Percentiles rank a stretch among this genome's conserved stretches.
phyloP scores from a whole-genome alignment of 2,888 invertebrate species.

The Ptychoptera contaminata region DNA sequence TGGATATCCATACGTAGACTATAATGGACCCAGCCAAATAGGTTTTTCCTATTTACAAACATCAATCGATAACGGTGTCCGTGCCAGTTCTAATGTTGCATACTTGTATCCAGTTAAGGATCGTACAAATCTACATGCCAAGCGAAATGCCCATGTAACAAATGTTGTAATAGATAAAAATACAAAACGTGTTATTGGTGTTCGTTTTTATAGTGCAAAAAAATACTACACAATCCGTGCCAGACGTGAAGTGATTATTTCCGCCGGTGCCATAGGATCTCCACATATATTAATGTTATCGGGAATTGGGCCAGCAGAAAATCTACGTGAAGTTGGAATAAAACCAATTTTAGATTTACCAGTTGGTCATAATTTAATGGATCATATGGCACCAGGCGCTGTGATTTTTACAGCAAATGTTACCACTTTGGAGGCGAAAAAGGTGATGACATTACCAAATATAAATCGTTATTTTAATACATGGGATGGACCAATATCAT shows the following conservation, averaged over 20 bases:
- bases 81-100: conserved; percentile 42
- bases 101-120: conserved; percentile 37
- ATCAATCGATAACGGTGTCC: conserved; percentile 40
- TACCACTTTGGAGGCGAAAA: conserved; percentile 16
- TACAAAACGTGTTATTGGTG: conserved; percentile 36
- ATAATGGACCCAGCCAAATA: conserved; percentile 43
- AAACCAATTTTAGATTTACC: conserved; percentile 40
- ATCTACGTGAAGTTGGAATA: conserved; percentile 37
- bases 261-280: conserved; percentile 62
- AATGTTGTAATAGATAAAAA: conserved; percentile 36
- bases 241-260: conserved; percentile 51
- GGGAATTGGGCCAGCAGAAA: conserved; percentile 47
- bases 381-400: conserved; percentile 48
- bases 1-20: conserved; percentile 48
- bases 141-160: conserved; percentile 37
- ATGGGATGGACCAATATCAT: conserved; percentile 28
- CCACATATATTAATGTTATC: conserved; percentile 72
- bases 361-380: conserved; percentile 47
- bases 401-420: conserved; percentile 44
- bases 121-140: conserved; percentile 40
- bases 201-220: conserved; percentile 35
- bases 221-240: conserved; percentile 34
- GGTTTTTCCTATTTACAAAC: conserved; percentile 48
- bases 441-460: neutral
- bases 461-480: neutral